Evolutionary conservation across 2,888 invertebrate species (phyloP).

Genomic region (Caenorhabditis sp.): DNA sequence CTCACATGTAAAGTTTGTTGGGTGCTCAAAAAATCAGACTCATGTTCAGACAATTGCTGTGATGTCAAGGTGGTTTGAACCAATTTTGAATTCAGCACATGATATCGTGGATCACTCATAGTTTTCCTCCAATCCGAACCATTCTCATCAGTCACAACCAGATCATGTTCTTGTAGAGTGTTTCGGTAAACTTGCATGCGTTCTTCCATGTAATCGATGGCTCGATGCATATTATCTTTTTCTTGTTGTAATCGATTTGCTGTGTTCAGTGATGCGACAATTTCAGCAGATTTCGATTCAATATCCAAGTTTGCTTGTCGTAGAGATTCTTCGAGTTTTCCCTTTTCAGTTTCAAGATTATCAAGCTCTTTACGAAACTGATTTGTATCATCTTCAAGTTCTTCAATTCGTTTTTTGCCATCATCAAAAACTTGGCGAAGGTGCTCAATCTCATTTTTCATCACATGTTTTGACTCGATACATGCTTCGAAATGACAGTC

Average conservation of each 20-base stretch:
- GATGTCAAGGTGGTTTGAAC: constrained; percentile 64
- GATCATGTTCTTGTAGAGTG: constrained; percentile 62
- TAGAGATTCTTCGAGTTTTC: constrained; percentile 20
- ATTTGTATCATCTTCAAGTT: constrained; percentile 57
- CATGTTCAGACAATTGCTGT: constrained; percentile 54
- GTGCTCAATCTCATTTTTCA: constrained; percentile 60
- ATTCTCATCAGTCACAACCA: constrained; percentile 61
- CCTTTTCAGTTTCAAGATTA: constrained; percentile 41
- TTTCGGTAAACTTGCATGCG: constrained; percentile 64
- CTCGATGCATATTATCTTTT: constrained; percentile 52
- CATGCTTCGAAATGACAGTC: constrained; percentile 58
- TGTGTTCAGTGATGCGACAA: constrained; percentile 46
- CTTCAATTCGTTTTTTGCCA: constrained; percentile 42
- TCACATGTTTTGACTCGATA: constrained; percentile 49
- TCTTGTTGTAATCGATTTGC: constrained; percentile 54
- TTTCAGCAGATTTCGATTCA: constrained; percentile 60
- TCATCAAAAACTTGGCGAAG: constrained; percentile 56
- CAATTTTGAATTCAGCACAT: constrained; percentile 50
- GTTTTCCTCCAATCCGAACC: constrained; percentile 61
- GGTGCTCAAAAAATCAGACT: constrained; percentile 56
- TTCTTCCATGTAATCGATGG: constrained; percentile 65
- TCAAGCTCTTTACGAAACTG: constrained; percentile 49
- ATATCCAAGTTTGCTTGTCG: constrained; percentile 36
- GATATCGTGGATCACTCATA: constrained; percentile 59
- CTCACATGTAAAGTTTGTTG: constrained; percentile 49